Base-by-base conservation (phyloP, 1,140 invertebrate species). In the Sycobia sp. region DNA sequence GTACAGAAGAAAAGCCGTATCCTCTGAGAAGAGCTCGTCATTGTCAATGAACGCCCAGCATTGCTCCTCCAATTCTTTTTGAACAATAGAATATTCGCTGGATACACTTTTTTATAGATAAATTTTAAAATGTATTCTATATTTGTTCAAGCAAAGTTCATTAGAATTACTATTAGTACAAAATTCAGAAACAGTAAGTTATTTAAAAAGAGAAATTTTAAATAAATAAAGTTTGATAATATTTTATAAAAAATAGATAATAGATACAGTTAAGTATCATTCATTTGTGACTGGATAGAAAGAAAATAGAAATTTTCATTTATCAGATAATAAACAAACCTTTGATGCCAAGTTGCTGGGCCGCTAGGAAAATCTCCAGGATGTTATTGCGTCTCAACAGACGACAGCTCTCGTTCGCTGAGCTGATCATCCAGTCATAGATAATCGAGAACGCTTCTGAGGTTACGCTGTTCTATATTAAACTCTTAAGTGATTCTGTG, bases 351-450 rank as follows among this genome's bases (percentile, higher is more conserved):
- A 91, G 75, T 74, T 84, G 87, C 49, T 88, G 87, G 0, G 89
- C 85, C 0, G 88, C 86, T 66, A 83, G 82, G 69, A 90, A 90
- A 13, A 91, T 74, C 58, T 90, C 87, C 34, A 91, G 73, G 50
- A 91, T 86, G 68, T 89, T 87, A 47, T 89, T 83, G 58, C 87
- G 82, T 50, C 83, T 84, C 2, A 90, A 71, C 1, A 86, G 70
- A 39, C 84, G 84, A 62, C 85, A 85, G 49, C 85, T 86, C 14
- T 87, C 84, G 22, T 73, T 79, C 4, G 77, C 81, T 13, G 83
- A 79, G 44, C 82, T 85, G 64, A 89, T 85, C 89, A 91, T 90
- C 90, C 90, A 91, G 59, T 89, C 85, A 73, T 91, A 91, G 65
- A 89, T 87, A 38, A 85, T 84, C 16, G 84, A 83, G 70, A 91